A percentile compares a stretch with the other conserved stretches of the same genome.
phyloP scores from a whole-genome alignment of 2,888 invertebrate genomes.

The Nesidiocoris tenuis region DNA sequence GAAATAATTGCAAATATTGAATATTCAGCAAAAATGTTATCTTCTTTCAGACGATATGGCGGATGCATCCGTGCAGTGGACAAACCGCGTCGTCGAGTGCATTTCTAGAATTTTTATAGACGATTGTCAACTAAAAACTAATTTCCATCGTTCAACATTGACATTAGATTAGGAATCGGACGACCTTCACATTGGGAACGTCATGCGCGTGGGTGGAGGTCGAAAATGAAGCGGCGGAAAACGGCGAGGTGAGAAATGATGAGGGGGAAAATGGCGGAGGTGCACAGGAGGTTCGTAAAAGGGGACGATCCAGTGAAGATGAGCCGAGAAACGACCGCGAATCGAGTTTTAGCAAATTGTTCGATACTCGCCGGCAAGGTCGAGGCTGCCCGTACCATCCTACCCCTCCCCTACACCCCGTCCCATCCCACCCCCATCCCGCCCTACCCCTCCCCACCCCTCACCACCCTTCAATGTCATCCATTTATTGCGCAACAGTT shows the following conservation, averaged over 20 bases:
- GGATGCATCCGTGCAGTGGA: no score
- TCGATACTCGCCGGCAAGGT: slow-evolving; percentile 37
- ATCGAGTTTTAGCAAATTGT: slow-evolving; percentile 28
- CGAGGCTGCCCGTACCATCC: slow-evolving; percentile 27
- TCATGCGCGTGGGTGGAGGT: no score
- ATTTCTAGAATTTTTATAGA: no score
- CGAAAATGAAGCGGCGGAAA: no score
- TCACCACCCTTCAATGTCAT: no score
- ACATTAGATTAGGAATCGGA: not conserved
- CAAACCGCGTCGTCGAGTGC: no score
- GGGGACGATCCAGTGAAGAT: not conserved
- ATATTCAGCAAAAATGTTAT: no score
- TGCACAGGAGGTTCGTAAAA: not conserved
- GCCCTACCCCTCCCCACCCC: not conserved
- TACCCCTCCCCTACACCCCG: not conserved
- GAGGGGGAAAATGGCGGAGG: no score
- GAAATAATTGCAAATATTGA: no score
- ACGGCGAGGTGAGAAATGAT: no score
- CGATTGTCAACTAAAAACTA: no score
- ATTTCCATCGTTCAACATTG: not conserved
- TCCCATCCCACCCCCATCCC: not conserved
- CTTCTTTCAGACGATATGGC: no score
- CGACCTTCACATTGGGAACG: not conserved
- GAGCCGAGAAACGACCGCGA: not conserved
- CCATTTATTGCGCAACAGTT: slow-evolving; percentile 37